Percentiles rank a stretch among this genome's conserved stretches.
These are phyloP conservation scores for Halcyon senegalensis DNA, from an alignment of 2,113 vertebrate species.

Conservation along the genomic window DNA sequence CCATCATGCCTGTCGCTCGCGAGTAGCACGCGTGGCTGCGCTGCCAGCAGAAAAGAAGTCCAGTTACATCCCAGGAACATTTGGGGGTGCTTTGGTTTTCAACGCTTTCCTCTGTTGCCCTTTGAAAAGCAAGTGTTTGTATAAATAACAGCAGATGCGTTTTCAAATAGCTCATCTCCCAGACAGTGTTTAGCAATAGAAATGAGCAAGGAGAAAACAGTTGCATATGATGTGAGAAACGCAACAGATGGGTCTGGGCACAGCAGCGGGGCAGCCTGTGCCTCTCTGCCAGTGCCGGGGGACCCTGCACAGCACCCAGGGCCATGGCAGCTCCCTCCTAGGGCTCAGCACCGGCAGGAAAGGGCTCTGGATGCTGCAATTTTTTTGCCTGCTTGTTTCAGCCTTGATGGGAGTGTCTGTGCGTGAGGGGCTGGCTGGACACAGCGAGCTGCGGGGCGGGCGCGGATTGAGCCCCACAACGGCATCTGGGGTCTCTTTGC, in stretches of 20 bases:
- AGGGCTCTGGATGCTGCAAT: fast-evolving
- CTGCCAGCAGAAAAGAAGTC: neutral
- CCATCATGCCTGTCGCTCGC: fast-evolving
- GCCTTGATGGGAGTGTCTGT: neutral
- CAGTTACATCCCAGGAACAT: neutral
- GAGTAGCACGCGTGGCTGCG: neutral
- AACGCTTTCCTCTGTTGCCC: neutral
- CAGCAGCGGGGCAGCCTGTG: neutral
- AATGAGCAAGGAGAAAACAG: neutral
- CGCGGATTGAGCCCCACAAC: too few relatives aligned
- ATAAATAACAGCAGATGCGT: constrained; percentile 3
- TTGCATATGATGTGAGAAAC: neutral
- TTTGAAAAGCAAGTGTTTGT: constrained; percentile 12
- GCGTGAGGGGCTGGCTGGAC: too few relatives aligned
- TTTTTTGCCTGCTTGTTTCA: neutral
- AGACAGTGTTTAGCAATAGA: neutral
- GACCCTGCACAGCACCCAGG: neutral
- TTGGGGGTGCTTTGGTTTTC: neutral
- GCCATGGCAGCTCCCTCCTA: neutral
- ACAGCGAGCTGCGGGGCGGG: too few relatives aligned
- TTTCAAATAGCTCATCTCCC: neutral
- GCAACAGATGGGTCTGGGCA: neutral
- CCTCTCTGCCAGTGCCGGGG: neutral
- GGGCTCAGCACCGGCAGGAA: neutral
- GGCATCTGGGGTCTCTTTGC: too few relatives aligned